A percentile compares a stretch with the other conserved stretches of the same genome.
Evolutionary conservation across 2,797 vertebrate genomes (phyloP).

Genomic region (Bradypodion pumilum): DNA sequence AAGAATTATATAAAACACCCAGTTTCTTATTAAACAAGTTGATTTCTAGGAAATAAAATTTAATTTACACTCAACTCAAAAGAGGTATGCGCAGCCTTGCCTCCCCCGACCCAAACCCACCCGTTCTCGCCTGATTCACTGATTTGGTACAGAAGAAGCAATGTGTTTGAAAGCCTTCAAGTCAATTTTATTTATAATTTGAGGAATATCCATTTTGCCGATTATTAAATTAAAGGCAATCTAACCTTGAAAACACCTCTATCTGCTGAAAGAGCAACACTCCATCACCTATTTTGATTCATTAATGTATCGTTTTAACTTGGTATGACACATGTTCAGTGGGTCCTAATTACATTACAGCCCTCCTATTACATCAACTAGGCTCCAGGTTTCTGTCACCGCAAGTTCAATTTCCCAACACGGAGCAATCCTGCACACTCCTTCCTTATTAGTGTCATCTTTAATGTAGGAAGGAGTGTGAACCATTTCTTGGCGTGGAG

Average conservation of each 20-base stretch:
- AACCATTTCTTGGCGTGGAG: constrained; percentile 84
- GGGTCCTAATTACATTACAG: constrained; percentile 81
- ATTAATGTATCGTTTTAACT: constrained; percentile 82
- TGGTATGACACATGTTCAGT: constrained; percentile 80
- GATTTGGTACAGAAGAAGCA: constrained; percentile 43
- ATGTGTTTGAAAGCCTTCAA: constrained; percentile 52
- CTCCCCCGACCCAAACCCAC: constrained; percentile 24
- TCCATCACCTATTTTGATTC: constrained; percentile 82
- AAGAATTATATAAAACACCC: not conserved
- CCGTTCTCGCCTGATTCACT: constrained; percentile 20
- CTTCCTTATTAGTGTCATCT: constrained; percentile 89
- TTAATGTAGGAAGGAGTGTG: constrained; percentile 85
- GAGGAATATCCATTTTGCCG: constrained; percentile 75
- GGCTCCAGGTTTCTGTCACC: constrained; percentile 83
- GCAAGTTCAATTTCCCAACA: constrained; percentile 79
- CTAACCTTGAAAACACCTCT: constrained; percentile 82
- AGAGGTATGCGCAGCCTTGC: constrained; percentile 52
- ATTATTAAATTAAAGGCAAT: constrained; percentile 81
- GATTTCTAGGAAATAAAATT: not conserved
- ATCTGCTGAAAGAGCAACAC: constrained; percentile 77
- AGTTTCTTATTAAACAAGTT: not conserved
- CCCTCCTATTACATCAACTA: constrained; percentile 79
- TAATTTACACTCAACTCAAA: constrained; percentile 45
- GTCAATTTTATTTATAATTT: constrained; percentile 71
- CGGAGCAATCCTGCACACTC: constrained; percentile 80